Conservation (phyloP, 2,797 vertebrate species). For the Centropyge bicolor region DNA sequence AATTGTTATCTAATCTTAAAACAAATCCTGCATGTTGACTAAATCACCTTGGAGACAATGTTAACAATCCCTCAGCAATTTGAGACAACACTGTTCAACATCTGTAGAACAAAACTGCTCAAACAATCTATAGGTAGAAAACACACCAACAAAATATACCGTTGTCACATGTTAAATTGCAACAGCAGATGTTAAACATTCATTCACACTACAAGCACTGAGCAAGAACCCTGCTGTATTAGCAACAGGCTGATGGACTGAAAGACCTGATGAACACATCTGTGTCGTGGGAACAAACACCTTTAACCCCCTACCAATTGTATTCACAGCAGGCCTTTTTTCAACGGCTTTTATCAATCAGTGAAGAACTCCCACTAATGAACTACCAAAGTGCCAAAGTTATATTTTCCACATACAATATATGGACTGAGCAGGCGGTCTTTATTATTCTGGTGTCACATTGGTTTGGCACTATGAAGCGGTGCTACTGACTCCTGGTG, state of each 20-base stretch:
- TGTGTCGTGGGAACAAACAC: not conserved
- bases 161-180: not conserved
- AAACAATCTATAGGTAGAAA: constrained; percentile 5
- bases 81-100: not conserved
- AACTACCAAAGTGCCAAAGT: constrained; percentile 8
- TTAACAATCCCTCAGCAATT: not conserved
- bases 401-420: not conserved
- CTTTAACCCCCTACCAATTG: not conserved
- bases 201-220: not conserved
- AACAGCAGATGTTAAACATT: not conserved
- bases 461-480: constrained; percentile 6
- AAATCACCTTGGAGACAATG: not conserved
- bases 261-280: constrained; percentile 19
- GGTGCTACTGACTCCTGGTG: not conserved
- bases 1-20: not conserved
- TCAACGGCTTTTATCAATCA: not conserved
- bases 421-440: not conserved
- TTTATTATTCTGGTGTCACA: not conserved
- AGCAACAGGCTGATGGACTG: not conserved
- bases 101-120: not conserved
- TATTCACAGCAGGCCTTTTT: constrained; percentile 5
- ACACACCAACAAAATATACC: not conserved
- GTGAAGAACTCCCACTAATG: not conserved
- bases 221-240: not conserved
- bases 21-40: constrained; percentile 1